Percentiles rank a stretch among this genome's conserved stretches.
These are phyloP conservation scores for Zaprionus lachaisei DNA, from an alignment of 1,140 invertebrate genomes.

Conservation along the genomic window DNA sequence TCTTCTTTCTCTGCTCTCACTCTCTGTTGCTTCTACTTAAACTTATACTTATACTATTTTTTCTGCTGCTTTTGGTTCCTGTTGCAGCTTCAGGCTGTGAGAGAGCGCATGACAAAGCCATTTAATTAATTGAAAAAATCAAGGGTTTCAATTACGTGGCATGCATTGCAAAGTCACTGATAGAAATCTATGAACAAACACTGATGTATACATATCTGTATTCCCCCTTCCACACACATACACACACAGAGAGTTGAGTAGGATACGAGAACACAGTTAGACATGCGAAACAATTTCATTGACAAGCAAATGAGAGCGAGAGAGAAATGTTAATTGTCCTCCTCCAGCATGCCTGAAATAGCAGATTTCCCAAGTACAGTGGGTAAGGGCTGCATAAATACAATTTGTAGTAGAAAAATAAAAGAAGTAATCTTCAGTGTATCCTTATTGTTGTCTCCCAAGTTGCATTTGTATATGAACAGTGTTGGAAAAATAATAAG, in stretches of 20 bases:
- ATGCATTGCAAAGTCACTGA: slow-evolving; percentile 57
- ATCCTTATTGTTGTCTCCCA: too few species aligned
- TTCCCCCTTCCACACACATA: not conserved
- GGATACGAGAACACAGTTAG: not conserved
- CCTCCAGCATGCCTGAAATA: slow-evolving; percentile 5
- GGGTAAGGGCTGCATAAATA: too few species aligned
- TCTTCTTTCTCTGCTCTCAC: not conserved
- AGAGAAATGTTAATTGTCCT: slow-evolving; percentile 29
- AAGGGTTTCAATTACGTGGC: slow-evolving; percentile 69
- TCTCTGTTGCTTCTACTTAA: not conserved
- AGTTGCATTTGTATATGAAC: too few species aligned
- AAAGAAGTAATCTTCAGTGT: too few species aligned
- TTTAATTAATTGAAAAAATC: slow-evolving; percentile 74
- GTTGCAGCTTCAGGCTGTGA: slow-evolving; percentile 19
- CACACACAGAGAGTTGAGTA: not conserved
- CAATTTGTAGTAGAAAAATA: too few species aligned
- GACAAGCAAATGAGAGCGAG: slow-evolving; percentile 10
- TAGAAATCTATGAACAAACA: slow-evolving; percentile 54
- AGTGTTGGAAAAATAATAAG: too few species aligned
- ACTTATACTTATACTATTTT: not conserved
- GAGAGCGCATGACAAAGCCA: slow-evolving; percentile 49
- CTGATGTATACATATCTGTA: not conserved
- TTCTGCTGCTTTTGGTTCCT: not conserved
- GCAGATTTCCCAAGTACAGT: slow-evolving; percentile 1
- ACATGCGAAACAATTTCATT: slow-evolving; percentile 28